Evolutionary conservation across 2,113 vertebrate species (phyloP).

Genomic region (Paradoxurus hermaphroditus): DNA sequence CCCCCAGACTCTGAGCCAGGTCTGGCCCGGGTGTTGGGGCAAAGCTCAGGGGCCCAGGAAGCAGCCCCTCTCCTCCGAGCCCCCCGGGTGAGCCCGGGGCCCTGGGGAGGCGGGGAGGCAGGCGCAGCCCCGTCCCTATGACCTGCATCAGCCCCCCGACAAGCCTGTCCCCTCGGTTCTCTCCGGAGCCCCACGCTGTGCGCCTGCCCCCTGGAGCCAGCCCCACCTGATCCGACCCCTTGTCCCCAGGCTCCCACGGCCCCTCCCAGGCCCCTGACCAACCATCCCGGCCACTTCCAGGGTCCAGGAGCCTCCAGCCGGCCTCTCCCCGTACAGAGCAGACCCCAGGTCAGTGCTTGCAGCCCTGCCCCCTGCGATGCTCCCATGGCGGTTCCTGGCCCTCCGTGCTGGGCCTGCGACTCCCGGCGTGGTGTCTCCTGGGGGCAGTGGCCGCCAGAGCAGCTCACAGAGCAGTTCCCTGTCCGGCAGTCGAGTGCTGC

Average conservation of each 20-base stretch:
- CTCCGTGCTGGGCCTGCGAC: not conserved
- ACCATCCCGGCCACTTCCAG: accelerated
- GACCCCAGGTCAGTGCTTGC: not conserved
- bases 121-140: not conserved
- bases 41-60: not conserved
- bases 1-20: not conserved
- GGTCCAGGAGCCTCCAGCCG: not conserved
- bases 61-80: not conserved
- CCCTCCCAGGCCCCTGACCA: not conserved
- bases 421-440: not conserved
- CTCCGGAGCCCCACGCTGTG: accelerated
- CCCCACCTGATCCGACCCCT: accelerated
- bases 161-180: no score
- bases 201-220: not conserved
- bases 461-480: not conserved
- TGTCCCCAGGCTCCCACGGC: not conserved
- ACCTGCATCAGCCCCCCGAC: not conserved
- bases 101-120: no score
- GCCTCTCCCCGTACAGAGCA: not conserved
- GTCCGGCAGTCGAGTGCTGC: accelerated
- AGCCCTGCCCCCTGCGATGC: no score
- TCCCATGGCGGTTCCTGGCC: not conserved
- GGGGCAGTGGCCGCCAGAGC: not conserved
- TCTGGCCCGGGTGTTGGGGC: accelerated
- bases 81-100: not conserved